These are phyloP conservation scores for Mythimna lalbum DNA, from an alignment of 2,888 invertebrate genomes.

Conservation along the genomic window DNA sequence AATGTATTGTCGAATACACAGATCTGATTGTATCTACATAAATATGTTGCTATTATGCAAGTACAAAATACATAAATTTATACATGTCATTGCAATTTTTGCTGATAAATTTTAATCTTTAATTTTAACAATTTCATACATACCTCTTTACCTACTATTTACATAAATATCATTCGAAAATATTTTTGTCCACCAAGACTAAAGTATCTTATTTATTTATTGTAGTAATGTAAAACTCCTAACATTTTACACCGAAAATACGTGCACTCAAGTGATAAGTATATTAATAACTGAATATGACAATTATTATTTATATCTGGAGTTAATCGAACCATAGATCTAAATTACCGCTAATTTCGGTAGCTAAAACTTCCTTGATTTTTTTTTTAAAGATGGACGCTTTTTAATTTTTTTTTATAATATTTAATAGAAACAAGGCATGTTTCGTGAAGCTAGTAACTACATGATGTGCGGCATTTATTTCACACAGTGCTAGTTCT, in stretches of 20 bases:
- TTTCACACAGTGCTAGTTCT: slow-evolving; percentile 67
- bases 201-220: slow-evolving; percentile 64
- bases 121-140: slow-evolving; percentile 84
- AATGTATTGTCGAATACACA: slow-evolving; percentile 62
- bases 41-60: slow-evolving; percentile 60
- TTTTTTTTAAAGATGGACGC: slow-evolving; percentile 55
- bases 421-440: slow-evolving; percentile 60
- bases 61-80: slow-evolving; percentile 64
- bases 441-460: slow-evolving; percentile 69
- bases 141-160: slow-evolving; percentile 80
- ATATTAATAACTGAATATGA: slow-evolving; percentile 51
- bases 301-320: slow-evolving; percentile 37
- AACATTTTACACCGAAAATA: slow-evolving; percentile 61
- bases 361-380: slow-evolving; percentile 35
- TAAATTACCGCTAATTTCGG: slow-evolving; percentile 44
- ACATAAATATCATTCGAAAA: slow-evolving; percentile 86
- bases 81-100: slow-evolving; percentile 69
- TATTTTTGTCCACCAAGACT: slow-evolving; percentile 78
- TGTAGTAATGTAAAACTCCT: slow-evolving; percentile 56
- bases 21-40: slow-evolving; percentile 52
- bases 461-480: slow-evolving; percentile 63
- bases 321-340: slow-evolving; percentile 40
- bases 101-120: slow-evolving; percentile 77
- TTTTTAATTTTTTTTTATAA: slow-evolving; percentile 20
- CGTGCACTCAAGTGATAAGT: slow-evolving; percentile 61